Conservation (phyloP, 2,797 vertebrate genomes). For the Ibycter americanus region DNA sequence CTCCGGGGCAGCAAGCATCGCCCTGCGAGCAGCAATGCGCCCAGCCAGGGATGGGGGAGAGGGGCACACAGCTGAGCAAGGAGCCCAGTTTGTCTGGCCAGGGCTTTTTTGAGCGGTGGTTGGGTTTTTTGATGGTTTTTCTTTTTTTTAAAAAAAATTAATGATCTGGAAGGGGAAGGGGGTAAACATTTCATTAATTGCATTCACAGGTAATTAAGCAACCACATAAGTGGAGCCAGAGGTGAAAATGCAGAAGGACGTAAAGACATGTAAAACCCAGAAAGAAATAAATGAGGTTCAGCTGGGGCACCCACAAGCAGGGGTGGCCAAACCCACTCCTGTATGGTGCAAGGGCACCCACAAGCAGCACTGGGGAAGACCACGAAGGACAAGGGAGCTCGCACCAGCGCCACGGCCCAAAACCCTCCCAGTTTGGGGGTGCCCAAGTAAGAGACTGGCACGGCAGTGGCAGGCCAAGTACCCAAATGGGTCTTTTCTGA, state of each 20-base stretch:
- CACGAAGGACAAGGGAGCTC: fast-evolving
- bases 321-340: not conserved
- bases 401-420: not conserved
- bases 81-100: not conserved
- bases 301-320: fast-evolving
- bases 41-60: not conserved
- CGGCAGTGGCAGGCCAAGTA: fast-evolving
- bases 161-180: not conserved
- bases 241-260: not conserved
- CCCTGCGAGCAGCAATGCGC: not conserved
- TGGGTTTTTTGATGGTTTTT: not conserved
- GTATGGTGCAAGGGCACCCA: not conserved
- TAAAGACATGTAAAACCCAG: not conserved
- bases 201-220: not conserved
- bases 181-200: not conserved
- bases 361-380: fast-evolving
- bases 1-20: not conserved
- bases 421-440: fast-evolving
- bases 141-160: not conserved
- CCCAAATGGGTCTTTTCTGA: not conserved
- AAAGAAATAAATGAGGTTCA: not conserved
- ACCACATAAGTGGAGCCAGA: not conserved
- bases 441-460: not conserved
- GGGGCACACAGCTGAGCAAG: not conserved
- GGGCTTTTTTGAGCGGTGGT: fast-evolving